Percentiles rank a stretch among this genome's conserved stretches.
Conservation (phyloP, 1,140 invertebrate species). For the Druon quercuslanigerum region DNA sequence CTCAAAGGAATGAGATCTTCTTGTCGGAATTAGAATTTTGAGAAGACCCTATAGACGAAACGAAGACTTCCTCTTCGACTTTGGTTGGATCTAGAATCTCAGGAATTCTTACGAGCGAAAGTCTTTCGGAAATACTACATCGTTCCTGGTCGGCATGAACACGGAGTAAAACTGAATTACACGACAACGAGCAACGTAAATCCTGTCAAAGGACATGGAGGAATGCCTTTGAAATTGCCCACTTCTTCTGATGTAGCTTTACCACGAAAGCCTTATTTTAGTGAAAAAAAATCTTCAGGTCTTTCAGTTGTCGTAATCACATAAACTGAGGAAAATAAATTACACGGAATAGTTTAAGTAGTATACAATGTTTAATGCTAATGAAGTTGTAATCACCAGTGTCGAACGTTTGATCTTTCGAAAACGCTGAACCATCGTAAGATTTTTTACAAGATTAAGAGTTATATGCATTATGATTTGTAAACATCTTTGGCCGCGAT, state of each 20-base stretch:
- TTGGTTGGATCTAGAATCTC: slow-evolving; percentile 45
- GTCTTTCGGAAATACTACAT: slow-evolving; percentile 36
- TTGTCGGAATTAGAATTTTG: slow-evolving; percentile 2
- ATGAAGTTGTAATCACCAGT: no score
- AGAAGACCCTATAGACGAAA: slow-evolving; percentile 19
- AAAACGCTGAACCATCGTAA: no score
- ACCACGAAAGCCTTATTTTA: slow-evolving; percentile 9
- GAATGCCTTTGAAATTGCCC: slow-evolving; percentile 30
- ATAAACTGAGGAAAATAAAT: background rate
- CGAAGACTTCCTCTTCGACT: background rate
- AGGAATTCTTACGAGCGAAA: slow-evolving; percentile 44
- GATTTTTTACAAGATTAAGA: no score
- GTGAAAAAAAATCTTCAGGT: background rate
- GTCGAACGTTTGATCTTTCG: no score
- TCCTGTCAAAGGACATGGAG: slow-evolving; percentile 16
- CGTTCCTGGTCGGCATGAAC: slow-evolving; percentile 8
- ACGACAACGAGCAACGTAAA: slow-evolving; percentile 28
- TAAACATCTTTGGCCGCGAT: no score
- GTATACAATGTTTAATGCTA: no score
- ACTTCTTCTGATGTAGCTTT: slow-evolving; percentile 1
- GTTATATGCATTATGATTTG: no score
- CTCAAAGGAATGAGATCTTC: background rate
- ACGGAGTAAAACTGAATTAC: slow-evolving; percentile 26
- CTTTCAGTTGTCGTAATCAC: slow-evolving; percentile 22
- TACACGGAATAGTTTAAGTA: no score